Evolutionary conservation across 2,888 invertebrate genomes (phyloP), one percentile per base, ranked within the genome.

Genomic region (Metopia argyrocephala): DNA sequence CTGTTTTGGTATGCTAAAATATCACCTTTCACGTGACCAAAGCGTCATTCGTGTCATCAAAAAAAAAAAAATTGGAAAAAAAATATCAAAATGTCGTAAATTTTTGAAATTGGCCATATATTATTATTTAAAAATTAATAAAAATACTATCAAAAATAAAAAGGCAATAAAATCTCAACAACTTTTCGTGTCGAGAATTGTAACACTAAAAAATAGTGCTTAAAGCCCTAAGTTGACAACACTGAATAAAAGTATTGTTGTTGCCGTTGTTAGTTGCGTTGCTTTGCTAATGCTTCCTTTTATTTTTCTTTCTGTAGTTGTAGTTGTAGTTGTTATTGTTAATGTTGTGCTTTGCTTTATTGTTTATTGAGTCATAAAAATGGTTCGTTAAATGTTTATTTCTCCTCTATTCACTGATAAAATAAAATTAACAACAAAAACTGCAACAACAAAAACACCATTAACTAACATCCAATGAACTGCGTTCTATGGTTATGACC

Each of bases 341-440:
- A 3, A 18, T 45, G 2, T 31, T 46, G 5, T 27, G 20, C 52
- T 48, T 69, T 56, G 38, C 61, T 82, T 78, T 82, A 80, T 75
- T 83, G 76, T 73, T 79, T 82, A 80, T 75, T 80, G 82, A 82
- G 79, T 66, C 73, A 69, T 76, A 76, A 82, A 82, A 79, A 82
- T 74, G 56, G 82, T 69, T 79, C 79, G 79, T 82, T 76, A 78
- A 80, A 81, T 79, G 73, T 76, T 76, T 79, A 74, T 82, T 79
- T 76, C 69, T 73, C n/a, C n/a, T n/a, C n/a, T 76, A 79, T 75
- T 71, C 66, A 52, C 65, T 64, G 68, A 68, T 82, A 70, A 76
- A 79, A 69, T 38, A 18, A 21, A 28, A 25, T 56, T 28, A 15
- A 31, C 9, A 21, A 21, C 25, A 20, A 25, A 23, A 56, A 46